Base-by-base conservation (phyloP, 2,797 vertebrate species). In the Lophius americanus region DNA sequence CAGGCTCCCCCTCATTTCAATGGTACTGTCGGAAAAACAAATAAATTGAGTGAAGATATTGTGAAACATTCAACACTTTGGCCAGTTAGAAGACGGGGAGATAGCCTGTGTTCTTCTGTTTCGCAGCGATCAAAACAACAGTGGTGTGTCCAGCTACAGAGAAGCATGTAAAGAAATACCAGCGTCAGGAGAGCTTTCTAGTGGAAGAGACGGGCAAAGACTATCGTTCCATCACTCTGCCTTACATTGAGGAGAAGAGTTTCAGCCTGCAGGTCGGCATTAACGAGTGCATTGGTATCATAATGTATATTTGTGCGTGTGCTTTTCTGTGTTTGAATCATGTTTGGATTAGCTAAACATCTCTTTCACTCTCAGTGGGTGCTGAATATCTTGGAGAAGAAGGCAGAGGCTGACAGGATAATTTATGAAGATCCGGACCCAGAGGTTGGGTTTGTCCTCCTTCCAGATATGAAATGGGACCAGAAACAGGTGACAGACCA, bases 381-480 rank as follows among this genome's bases (percentile, higher is more conserved):
- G 0, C 92, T 96, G 81, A 99, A 99, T 78, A 97, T 99, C 82
- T 87, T 99, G 67, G 96, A 97, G 79, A 98, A 97, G 92, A 98
- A 97, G 84, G 96, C 97, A 0, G 98, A 99, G 84, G 91, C 92
- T 0, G 95, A 98, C 6, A 87, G 94, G 60, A 94, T 99, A 1
- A 43, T 99, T 68, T 95, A 90, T 23, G 97, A 99, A 86, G 96
- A 99, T 79, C 92, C 95, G 0, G 95, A 98, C 71, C 92, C 93
- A 1, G 9, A 81, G 0, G 32, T 90, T 0, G 98, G 98, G 38
- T 99, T 99, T 79, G 84, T 99, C 43, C 93, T 99, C 3, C 91
- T 99, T 14, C 98, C 98, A 0, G 98, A 99, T 83, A 93, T 99
- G 38, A 99, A 99, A 86, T 99, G 98, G 98, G 94, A 98, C 89